These are phyloP conservation scores for Atta cephalotes DNA, from an alignment of 1,140 invertebrate genomes.

Conservation along the genomic window DNA sequence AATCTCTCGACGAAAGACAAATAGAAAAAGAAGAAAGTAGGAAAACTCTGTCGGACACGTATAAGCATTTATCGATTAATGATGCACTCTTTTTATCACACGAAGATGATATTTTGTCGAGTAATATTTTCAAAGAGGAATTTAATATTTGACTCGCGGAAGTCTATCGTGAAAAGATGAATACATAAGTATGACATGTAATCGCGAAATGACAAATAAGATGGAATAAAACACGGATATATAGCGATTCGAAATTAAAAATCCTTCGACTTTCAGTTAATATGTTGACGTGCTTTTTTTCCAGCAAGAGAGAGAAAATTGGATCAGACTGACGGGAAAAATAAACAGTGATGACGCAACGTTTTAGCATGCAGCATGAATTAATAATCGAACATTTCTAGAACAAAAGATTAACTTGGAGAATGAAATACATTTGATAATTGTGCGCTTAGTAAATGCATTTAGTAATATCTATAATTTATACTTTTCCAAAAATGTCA, in stretches of 20 bases:
- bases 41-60: neutral
- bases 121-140: slow-evolving; percentile 12
- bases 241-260: slow-evolving; percentile 58
- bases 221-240: slow-evolving; percentile 40
- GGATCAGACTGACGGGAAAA: neutral
- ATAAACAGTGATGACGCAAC: neutral
- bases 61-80: slow-evolving; percentile 31
- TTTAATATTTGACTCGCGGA: slow-evolving; percentile 31
- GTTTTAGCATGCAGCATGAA: slow-evolving; percentile 20
- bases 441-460: neutral
- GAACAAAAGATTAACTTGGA: neutral
- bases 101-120: neutral
- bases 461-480: neutral
- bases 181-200: slow-evolving; percentile 4
- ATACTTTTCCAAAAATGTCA: neutral
- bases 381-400: slow-evolving; percentile 32
- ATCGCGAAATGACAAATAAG: slow-evolving; percentile 43
- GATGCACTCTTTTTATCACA: neutral
- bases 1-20: neutral
- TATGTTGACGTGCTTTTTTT: neutral
- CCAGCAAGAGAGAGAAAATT: neutral
- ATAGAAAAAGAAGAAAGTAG: neutral
- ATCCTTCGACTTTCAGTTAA: slow-evolving; percentile 34
- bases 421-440: neutral
- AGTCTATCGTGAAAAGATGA: slow-evolving; percentile 4